Percentiles rank a stretch among this genome's conserved stretches.
These are phyloP conservation scores for Aporrectodea caliginosa DNA, from an alignment of 1,140 invertebrate genomes.

Conservation along the genomic window DNA sequence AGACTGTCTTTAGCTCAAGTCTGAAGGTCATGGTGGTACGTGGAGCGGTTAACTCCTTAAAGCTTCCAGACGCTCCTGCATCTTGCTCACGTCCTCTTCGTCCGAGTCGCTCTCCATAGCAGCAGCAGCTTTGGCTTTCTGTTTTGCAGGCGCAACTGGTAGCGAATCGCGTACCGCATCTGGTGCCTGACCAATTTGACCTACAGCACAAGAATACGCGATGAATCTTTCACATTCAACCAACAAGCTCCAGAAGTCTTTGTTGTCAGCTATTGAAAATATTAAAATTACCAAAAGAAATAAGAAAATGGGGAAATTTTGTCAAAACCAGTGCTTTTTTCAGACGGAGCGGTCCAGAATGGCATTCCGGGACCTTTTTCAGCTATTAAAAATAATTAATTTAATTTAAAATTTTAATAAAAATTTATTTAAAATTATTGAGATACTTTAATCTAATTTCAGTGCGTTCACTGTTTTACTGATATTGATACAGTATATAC, in stretches of 20 bases:
- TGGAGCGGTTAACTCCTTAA: slow-evolving; percentile 67
- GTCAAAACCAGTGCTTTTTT: too few relatives aligned
- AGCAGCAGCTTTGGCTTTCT: slow-evolving; percentile 59
- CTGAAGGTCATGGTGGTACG: not conserved
- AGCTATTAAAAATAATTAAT: not conserved
- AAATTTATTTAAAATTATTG: not conserved
- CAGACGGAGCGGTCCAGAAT: too few relatives aligned
- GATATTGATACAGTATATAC: too few relatives aligned
- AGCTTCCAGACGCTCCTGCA: slow-evolving; percentile 78
- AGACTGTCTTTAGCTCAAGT: not conserved
- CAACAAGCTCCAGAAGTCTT: not conserved
- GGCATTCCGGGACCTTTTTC: too few relatives aligned
- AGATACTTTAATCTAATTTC: too few relatives aligned
- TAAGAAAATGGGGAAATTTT: not conserved
- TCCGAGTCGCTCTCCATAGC: slow-evolving; percentile 61
- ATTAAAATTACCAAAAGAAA: not conserved
- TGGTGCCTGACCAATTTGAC: slow-evolving; percentile 76
- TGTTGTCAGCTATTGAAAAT: not conserved
- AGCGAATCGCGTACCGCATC: slow-evolving; percentile 44
- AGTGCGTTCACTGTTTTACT: too few relatives aligned
- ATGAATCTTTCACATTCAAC: not conserved
- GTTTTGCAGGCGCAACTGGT: slow-evolving; percentile 33
- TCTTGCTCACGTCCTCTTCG: slow-evolving; percentile 73
- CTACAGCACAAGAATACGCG: slow-evolving; percentile 41
- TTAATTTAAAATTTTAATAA: not conserved